Base-by-base conservation (phyloP, 1,140 invertebrate genomes). In the Drosophila parabipectinata region DNA sequence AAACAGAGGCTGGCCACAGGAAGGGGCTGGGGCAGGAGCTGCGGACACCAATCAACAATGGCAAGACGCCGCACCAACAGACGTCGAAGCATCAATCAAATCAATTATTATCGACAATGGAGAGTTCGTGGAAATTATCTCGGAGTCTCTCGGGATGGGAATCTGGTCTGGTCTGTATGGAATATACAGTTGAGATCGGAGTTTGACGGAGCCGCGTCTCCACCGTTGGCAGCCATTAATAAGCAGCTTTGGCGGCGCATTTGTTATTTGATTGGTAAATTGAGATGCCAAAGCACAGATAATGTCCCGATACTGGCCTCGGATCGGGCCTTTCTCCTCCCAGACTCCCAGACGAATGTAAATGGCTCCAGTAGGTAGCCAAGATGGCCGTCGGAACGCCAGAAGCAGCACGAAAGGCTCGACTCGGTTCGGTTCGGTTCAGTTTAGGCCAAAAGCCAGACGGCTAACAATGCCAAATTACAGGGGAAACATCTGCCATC, bases 191-290 rank as follows among this genome's bases (percentile, higher is more conserved):
- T 61, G 47, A 41, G 41, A 47, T 52, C 54, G 61, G 41, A 71
- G 48, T 45, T 67, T 60, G 51, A 60, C 50, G 51, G 44, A 45
- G 53, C 54, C 50, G 75, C 79, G 58, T 56, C 57, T 76, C 72
- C 55, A 75, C 71, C 76, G 71, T 64, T 85, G 82, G 85, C 72
- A 64, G 87, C 81, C 82, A 90, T 90, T 82, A 90, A 89, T 90
- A 82, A 88, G 82, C 78, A 85, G 75, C 68, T 90, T 82, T 80
- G 80, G 85, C 80, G 72, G 85, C 78, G 74, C 72, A 82, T 90
- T 90, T 85, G 80, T 81, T 81, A 90, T 90, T 85, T 90, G 85
- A 85, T 90, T 90, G 78, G 81, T 90, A 90, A 90, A 90, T 90
- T 90, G 85, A 82, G 85, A 77, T 85, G 76, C 64, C 61, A 84